Base-by-base conservation (phyloP, 2,113 vertebrate species). In the Raja brachyura region DNA sequence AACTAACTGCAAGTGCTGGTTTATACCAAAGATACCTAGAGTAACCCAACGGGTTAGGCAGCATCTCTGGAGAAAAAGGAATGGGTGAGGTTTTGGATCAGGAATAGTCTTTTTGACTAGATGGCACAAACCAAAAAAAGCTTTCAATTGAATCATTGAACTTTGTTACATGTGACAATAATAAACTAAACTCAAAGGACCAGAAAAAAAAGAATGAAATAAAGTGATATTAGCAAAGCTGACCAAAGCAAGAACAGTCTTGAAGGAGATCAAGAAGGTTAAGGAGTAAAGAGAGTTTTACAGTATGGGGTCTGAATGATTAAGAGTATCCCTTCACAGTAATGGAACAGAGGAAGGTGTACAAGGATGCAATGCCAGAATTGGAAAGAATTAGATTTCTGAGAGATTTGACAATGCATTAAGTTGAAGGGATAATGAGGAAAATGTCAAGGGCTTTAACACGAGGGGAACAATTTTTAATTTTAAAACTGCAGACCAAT, bases 341-440 rank as follows among this genome's bases (percentile, higher is more conserved):
- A n/a, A 61, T 61, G 81, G 54, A 22, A 25, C 56, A 56, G 61
- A 61, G 25, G 25, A 61, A 85, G 4, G 78, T 8, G 39, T 4
- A 8, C 2, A 56, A 25, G 54, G 48, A 59, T 22, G 25, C 11
- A 9, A 56, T 85, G 83, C 56, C 13, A n/a, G 56, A n/a, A 4
- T 86, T 61, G 10, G 28, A 73, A 86, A 28, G 56, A 85, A 86
- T 86, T 56, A 86, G 83, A 63, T 28, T 86, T 86, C 83, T 86
- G 56, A 31, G 59, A 0, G 56, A 48, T n/a, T 86, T 61, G 1
- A n/a, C 5, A 54, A 8, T 85, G 10, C 4, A n/a, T 28, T 11
- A 63, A 28, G 13, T 86, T 86, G 14, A 10, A 63, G 56, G 28
- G 11, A 16, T 31, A 28, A 31, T 86, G 83, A 31, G 25, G 39